Percentiles rank a stretch among this genome's conserved stretches.
These are phyloP conservation scores for Zapus hudsonius DNA, from an alignment of 2,113 vertebrate species.

Conservation along the genomic window DNA sequence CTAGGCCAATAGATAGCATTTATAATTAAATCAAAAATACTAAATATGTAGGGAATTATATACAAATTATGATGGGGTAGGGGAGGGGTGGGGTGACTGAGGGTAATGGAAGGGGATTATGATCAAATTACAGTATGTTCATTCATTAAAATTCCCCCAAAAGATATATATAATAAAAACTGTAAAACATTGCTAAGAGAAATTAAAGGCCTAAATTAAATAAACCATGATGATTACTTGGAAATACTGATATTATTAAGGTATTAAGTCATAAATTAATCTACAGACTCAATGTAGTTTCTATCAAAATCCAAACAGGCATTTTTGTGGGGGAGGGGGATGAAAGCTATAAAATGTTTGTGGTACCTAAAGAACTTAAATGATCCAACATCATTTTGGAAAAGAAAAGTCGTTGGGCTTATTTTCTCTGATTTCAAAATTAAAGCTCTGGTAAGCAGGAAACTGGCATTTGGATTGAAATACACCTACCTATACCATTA, in stretches of 20 bases:
- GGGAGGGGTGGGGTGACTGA: no score
- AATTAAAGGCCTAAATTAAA: not conserved
- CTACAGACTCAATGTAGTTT: no score
- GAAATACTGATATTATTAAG: not conserved
- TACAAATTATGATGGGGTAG: not conserved
- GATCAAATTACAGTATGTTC: no score
- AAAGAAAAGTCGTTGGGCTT: not conserved
- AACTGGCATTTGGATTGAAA: not conserved
- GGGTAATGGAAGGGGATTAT: no score
- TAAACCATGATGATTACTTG: not conserved
- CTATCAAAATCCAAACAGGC: no score
- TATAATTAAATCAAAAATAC: not conserved
- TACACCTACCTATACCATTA: not conserved
- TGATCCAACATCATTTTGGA: not conserved
- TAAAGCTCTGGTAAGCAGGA: not conserved
- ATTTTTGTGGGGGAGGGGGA: not conserved
- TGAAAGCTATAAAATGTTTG: not conserved
- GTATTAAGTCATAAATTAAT: not conserved
- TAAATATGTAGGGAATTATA: not conserved
- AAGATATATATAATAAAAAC: not conserved
- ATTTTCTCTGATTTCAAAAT: not conserved
- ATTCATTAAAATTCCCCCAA: no score
- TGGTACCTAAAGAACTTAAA: not conserved
- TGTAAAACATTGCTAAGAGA: not conserved
- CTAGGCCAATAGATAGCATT: not conserved